Evolutionary conservation across 2,888 invertebrate species (phyloP), one percentile per base, ranked within the genome.

Genomic region (Mycalesis mineus): DNA sequence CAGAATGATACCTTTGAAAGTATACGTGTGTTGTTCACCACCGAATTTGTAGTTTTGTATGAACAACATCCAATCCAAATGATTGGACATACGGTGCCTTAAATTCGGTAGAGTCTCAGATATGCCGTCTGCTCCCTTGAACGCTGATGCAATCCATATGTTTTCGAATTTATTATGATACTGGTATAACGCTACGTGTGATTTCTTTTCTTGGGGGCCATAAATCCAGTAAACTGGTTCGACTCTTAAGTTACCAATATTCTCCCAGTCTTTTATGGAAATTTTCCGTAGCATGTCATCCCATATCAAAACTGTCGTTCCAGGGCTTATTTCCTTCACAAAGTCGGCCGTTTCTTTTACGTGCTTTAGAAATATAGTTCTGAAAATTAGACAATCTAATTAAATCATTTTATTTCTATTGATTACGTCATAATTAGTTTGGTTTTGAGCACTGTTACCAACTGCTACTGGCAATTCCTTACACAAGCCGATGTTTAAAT

Each of bases 111-210:
- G 73, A 15, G 88, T 87, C 55, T 90, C 83, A 4, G 78, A 79
- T 0, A 74, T 73, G 0, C 91, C 91, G 44, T 93, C 93, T 0
- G 94, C 93, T 0, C 96, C 97, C 88, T 97, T 97, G 73, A 93
- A 97, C 0, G 97, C 96, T 59, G 95, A 93, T 0, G 95, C 96
- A 42, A 94, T 90, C 96, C 96, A 96, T 17, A 96, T 84, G 37
- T 91, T 90, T 1, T 90, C 82, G 78, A 96, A 97, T 8, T 69
- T 71, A 28, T 65, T 71, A 37, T 79, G 77, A 48, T 84, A 80
- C 31, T 73, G 71, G 4, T 71, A 66, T 9, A 86, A 58, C 41
- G 69, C 68, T 0, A 49, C 76, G 64, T 76, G 89, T 69, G 73
- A 75, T 45, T 67, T 71, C 4, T 62, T 56, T 5, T 73, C 15